Evolutionary conservation across 1,140 invertebrate species (phyloP).

Genomic region (Ostrea edulis): DNA sequence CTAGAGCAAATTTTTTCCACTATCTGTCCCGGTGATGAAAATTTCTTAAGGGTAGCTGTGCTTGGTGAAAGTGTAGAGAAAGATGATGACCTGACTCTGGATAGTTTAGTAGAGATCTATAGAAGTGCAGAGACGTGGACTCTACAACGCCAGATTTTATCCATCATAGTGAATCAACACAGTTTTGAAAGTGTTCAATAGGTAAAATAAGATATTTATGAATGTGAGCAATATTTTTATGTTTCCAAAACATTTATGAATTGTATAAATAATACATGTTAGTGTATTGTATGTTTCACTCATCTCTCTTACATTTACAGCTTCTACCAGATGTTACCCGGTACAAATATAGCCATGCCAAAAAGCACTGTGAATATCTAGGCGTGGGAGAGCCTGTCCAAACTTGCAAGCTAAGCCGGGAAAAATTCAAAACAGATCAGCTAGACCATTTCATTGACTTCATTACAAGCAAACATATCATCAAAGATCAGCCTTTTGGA

Average conservation of each 20-base stretch:
- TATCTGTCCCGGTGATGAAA: neutral
- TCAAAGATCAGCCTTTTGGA: constrained; percentile 19
- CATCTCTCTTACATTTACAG: neutral
- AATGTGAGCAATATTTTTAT: too few relatives aligned
- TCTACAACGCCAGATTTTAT: neutral
- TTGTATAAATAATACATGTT: neutral
- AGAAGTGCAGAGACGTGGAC: neutral
- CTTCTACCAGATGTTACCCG: neutral
- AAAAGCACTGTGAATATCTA: neutral
- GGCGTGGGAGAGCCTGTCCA: neutral
- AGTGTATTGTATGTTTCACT: too few relatives aligned
- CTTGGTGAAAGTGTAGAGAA: too few relatives aligned
- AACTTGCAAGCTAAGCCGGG: neutral
- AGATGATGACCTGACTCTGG: neutral
- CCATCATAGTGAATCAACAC: neutral
- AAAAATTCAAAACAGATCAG: neutral
- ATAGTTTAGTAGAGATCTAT: neutral
- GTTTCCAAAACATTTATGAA: too few relatives aligned
- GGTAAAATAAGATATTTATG: neutral
- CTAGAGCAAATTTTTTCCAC: neutral
- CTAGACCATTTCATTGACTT: constrained; percentile 32
- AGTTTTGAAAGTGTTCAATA: neutral
- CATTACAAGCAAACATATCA: neutral
- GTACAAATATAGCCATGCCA: neutral
- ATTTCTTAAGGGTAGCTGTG: neutral